A percentile compares a stretch with the other conserved stretches of the same genome.
Evolutionary conservation across 2,888 invertebrate genomes (phyloP).

Genomic region (Norana najaformis): DNA sequence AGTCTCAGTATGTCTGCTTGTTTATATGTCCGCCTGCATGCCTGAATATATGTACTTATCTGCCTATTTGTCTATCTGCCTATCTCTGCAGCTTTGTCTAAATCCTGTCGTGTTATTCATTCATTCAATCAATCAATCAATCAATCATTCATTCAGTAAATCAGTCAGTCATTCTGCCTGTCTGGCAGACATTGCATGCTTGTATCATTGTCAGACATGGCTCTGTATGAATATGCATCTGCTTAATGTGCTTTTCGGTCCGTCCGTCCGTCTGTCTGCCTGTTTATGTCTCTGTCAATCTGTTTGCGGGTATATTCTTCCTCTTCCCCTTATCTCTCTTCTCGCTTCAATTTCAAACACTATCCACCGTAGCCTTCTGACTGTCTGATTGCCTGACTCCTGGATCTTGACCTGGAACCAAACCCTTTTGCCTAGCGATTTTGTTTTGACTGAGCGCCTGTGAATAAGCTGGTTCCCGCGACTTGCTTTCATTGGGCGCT

Average conservation of each 20-base stretch:
- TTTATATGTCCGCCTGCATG: not conserved
- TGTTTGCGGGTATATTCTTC: not conserved
- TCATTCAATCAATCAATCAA: not conserved
- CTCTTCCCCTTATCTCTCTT: too few species aligned
- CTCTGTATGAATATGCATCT: too few species aligned
- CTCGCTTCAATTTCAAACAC: too few species aligned
- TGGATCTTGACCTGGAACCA: too few species aligned
- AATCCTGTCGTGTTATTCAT: not conserved
- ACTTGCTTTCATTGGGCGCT: too few species aligned
- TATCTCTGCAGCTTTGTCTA: not conserved
- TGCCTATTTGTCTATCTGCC: not conserved
- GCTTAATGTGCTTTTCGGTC: too few species aligned
- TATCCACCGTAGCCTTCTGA: too few species aligned
- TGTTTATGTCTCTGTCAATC: not conserved
- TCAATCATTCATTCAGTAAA: not conserved
- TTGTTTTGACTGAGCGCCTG: too few species aligned
- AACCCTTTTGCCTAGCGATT: too few species aligned
- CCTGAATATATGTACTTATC: not conserved
- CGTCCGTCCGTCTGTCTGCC: not conserved
- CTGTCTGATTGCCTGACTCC: too few species aligned
- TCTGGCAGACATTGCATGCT: not conserved
- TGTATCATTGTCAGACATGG: too few species aligned
- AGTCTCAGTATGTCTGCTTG: not conserved
- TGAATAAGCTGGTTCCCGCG: too few species aligned
- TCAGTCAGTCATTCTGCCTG: not conserved